A percentile compares a stretch with the other conserved stretches of the same genome.
phyloP scores from a whole-genome alignment of 2,113 vertebrate genomes.

The Edolisoma coerulescens region DNA sequence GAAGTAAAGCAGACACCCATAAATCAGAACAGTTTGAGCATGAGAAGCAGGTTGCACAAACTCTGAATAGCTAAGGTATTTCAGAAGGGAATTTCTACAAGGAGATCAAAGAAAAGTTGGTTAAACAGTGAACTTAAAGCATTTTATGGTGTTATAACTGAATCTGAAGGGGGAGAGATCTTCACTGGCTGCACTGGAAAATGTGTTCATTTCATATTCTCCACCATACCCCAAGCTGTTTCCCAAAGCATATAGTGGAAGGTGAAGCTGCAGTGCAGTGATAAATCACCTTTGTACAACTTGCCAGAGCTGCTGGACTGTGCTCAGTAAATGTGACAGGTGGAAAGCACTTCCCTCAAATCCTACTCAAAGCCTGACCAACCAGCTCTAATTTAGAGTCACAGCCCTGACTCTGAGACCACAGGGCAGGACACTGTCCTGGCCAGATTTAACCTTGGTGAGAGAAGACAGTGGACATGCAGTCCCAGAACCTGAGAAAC shows the following conservation, averaged over 20 bases:
- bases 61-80: background rate
- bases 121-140: background rate
- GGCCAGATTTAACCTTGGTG: background rate
- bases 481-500: background rate
- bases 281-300: background rate
- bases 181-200: background rate
- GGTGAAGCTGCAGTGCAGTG: background rate
- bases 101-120: background rate
- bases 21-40: background rate
- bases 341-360: background rate
- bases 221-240: background rate
- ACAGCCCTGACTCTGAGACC: background rate
- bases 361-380: background rate
- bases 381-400: background rate
- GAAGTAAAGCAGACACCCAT: background rate
- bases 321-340: background rate
- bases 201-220: background rate
- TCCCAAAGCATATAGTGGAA: background rate
- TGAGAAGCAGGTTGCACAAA: background rate
- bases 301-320: background rate
- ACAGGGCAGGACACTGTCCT: background rate
- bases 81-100: background rate
- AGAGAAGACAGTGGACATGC: background rate
- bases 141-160: background rate
- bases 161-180: background rate